Evolutionary conservation across 2,888 invertebrate genomes (phyloP), one percentile per base, ranked within the genome.

Genomic region (Axea sp.): DNA sequence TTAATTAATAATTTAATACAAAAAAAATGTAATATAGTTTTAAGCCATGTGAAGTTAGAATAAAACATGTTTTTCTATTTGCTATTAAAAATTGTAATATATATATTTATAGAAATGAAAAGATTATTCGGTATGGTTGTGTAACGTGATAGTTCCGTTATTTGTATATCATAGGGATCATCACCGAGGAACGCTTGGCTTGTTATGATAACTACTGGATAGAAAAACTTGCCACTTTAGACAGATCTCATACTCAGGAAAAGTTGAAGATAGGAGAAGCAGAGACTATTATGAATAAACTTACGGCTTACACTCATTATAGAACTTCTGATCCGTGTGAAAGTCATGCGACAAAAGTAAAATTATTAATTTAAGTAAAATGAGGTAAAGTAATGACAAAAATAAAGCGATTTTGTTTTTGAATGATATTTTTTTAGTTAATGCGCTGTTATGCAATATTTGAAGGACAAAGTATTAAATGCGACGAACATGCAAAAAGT

Each of bases 191-290:
- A 12, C 77, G 81, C 6, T 6, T 69, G 1, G 47, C 62, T 22
- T 77, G 76, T 76, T 78, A 82, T 45, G 84, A 84, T 39, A 77
- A 78, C n/a, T 76, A 80, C 33, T 82, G 82, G 84, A 74, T 76
- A 2, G 79, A 81, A 11, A 83, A 80, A 72, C 73, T 84, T 3
- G 73, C 75, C 1, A 77, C 74, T 17, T 39, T 82, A 17, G 82
- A 84, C 49, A 77, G 74, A 12, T 53, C 71, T 17, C 84, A 84
- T 55, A 80, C 81, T 2, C 37, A 45, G 2, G 75, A 78, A 2
- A 79, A 78, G 7, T 53, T 84, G 3, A 76, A 80, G 17, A 43
- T 80, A 1, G 45, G 49, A 0, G 78, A 83, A 9, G 81, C 79
- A 1, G 75, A 79, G 1, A n/a, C 37, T 19, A 75, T 76, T 15